Conservation (phyloP, 2,888 invertebrate genomes). For the Dynastes hyllus region DNA sequence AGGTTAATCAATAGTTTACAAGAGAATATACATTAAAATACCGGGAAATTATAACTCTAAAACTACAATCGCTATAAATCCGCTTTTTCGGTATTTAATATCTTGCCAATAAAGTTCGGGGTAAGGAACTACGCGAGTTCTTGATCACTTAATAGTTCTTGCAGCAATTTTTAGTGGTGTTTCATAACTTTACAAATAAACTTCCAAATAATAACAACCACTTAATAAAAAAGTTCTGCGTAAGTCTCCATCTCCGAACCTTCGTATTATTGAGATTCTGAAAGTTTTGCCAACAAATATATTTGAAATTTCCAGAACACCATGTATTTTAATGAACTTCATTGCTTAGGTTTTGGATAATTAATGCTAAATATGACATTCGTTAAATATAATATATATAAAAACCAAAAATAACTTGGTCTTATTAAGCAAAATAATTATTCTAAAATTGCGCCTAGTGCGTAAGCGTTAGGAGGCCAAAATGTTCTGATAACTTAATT, state of each 20-base stretch:
- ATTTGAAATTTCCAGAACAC: background rate
- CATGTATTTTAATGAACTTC: background rate
- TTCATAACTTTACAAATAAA: conserved; percentile 26
- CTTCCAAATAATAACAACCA: conserved; percentile 32
- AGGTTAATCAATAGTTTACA: background rate
- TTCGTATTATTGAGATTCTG: background rate
- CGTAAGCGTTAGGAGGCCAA: too few relatives aligned
- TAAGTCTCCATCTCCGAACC: conserved; percentile 10
- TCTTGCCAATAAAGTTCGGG: conserved; percentile 8
- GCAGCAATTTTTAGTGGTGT: conserved; percentile 24
- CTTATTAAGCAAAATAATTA: too few relatives aligned
- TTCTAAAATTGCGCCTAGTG: too few relatives aligned
- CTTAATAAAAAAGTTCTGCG: conserved; percentile 27
- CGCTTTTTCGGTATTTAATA: conserved; percentile 17
- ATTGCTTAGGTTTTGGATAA: background rate
- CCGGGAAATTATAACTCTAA: conserved; percentile 7
- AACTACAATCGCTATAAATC: conserved; percentile 18
- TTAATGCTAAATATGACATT: too few relatives aligned
- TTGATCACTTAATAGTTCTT: conserved; percentile 29
- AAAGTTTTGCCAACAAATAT: background rate
- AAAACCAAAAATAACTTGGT: too few relatives aligned
- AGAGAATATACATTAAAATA: background rate
- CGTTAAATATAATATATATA: too few relatives aligned
- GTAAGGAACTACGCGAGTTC: conserved; percentile 14
- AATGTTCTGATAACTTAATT: too few relatives aligned